Percentiles rank a stretch among this genome's conserved stretches.
Evolutionary conservation across 2,113 vertebrate genomes (phyloP).

Genomic region (Micronycteris hirsuta): DNA sequence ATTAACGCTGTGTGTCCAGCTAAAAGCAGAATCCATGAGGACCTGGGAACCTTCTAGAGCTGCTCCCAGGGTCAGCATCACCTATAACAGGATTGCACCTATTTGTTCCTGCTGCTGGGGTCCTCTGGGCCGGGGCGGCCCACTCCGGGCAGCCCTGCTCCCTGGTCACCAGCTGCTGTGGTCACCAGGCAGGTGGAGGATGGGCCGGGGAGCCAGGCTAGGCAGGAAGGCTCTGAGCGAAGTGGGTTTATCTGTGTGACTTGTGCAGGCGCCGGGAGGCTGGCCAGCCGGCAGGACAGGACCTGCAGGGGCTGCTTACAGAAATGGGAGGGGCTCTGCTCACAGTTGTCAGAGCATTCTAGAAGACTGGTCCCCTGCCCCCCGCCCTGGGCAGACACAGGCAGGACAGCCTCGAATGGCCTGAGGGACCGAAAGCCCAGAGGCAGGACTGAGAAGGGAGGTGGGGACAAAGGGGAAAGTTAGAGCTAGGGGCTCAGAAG

Average conservation of each 20-base stretch:
- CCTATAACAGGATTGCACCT: not conserved
- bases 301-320: not conserved
- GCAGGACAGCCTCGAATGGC: not conserved
- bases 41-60: not conserved
- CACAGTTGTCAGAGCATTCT: not conserved
- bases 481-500: not conserved
- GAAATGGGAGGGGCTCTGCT: not conserved
- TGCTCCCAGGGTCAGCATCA: not conserved
- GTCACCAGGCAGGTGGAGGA: not conserved
- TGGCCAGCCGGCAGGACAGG: not conserved
- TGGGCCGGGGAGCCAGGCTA: not conserved
- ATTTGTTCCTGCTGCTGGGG: not conserved
- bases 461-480: fast-evolving
- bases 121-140: not conserved
- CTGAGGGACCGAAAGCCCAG: not conserved
- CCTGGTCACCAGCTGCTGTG: not conserved
- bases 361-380: not conserved
- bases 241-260: not conserved
- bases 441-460: not conserved
- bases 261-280: not conserved
- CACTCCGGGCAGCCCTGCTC: not conserved
- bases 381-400: not conserved
- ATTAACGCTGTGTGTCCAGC: not conserved
- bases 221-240: not conserved
- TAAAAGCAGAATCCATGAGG: not conserved